A percentile compares a stretch with the other conserved stretches of the same genome.
phyloP scores from a whole-genome alignment of 2,113 vertebrate species.

The Oncorhynchus mykiss region DNA sequence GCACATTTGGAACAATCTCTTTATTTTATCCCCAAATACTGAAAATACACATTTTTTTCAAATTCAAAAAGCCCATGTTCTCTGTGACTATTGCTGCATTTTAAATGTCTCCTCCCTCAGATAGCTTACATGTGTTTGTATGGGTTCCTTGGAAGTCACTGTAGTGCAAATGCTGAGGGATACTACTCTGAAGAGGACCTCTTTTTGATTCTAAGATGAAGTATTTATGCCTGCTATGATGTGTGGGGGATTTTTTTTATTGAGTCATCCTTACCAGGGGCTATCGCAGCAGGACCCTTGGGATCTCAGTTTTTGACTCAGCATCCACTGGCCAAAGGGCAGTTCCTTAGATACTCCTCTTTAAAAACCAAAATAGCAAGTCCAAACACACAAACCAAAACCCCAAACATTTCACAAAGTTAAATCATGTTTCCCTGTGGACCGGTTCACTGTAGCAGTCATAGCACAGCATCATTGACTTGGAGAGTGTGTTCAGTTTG shows the following conservation, averaged over 20 bases:
- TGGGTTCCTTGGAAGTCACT: background rate
- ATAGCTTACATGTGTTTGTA: background rate
- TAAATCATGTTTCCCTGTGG: background rate
- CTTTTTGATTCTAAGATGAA: background rate
- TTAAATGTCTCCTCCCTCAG: background rate
- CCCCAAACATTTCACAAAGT: background rate
- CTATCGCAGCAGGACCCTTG: background rate
- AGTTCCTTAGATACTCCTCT: background rate
- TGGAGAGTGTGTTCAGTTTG: background rate
- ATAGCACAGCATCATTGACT: background rate
- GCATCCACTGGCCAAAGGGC: background rate
- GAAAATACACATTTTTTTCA: background rate
- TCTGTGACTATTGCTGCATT: background rate
- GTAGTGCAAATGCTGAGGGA: conserved; percentile 9
- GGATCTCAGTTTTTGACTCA: background rate
- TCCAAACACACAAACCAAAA: background rate
- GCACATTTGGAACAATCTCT: background rate
- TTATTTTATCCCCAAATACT: background rate
- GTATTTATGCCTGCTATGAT: background rate
- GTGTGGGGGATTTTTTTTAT: conserved; percentile 9
- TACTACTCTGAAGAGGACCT: background rate
- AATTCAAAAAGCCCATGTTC: background rate
- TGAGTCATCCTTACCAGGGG: conserved; percentile 3
- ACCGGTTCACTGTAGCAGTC: background rate
- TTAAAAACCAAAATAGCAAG: background rate